These are phyloP conservation scores for Aphidius gifuensis DNA, from an alignment of 1,140 invertebrate species.

Conservation along the genomic window DNA sequence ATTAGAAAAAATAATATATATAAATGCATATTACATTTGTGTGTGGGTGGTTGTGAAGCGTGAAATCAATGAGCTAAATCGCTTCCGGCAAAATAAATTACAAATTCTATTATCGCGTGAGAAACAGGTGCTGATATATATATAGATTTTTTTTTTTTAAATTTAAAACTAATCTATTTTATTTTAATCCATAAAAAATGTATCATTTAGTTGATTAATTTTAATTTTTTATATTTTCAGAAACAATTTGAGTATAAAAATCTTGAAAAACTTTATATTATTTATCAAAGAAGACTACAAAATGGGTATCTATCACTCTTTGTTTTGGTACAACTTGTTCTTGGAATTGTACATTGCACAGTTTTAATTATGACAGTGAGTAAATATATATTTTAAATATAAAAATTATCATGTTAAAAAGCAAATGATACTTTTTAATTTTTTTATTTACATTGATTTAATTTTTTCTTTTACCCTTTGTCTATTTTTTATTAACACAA, in stretches of 20 bases:
- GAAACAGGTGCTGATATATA: not conserved
- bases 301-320: constrained; percentile 75
- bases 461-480: constrained; percentile 11
- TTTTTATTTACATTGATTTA: not conserved
- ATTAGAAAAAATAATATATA: not conserved
- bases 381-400: constrained; percentile 24
- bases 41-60: not conserved
- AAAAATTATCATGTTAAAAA: not conserved
- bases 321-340: constrained; percentile 65
- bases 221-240: constrained; percentile 54
- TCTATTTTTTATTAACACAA: not conserved
- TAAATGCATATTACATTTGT: not conserved
- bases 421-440: constrained; percentile 12
- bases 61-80: not conserved
- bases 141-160: not conserved
- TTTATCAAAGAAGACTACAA: constrained; percentile 72
- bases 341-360: constrained; percentile 62
- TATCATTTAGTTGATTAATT: constrained; percentile 1
- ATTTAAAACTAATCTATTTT: not conserved
- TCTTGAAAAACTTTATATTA: constrained; percentile 68
- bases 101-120: not conserved
- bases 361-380: constrained; percentile 59
- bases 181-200: not conserved
- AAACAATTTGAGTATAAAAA: constrained; percentile 71
- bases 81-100: not conserved